phyloP scores from a whole-genome alignment of 2,888 invertebrate species.

The Tetropium fuscum region DNA sequence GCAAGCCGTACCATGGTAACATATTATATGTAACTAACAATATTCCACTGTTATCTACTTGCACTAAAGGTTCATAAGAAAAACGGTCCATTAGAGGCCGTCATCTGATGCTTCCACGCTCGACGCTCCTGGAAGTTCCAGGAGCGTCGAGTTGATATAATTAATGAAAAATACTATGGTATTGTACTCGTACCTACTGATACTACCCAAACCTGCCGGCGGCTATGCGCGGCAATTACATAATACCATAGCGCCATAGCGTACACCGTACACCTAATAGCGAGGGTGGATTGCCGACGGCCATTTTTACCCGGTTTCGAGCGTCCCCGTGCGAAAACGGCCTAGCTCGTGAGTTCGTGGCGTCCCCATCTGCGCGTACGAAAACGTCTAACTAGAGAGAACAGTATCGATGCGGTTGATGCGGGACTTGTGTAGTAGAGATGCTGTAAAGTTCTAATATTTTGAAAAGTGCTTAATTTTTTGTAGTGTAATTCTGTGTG shows the following conservation, averaged over 20 bases:
- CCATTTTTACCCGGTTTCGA: conserved; percentile 52
- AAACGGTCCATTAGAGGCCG: not conserved
- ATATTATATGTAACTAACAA: too few relatives aligned
- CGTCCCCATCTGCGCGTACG: conserved; percentile 51
- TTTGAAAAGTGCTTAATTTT: conserved; percentile 39
- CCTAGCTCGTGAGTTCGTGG: conserved; percentile 45
- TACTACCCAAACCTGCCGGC: conserved; percentile 6
- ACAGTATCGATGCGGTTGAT: conserved; percentile 52
- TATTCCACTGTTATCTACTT: too few relatives aligned
- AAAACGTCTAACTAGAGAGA: conserved; percentile 35
- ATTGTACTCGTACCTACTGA: too few relatives aligned
- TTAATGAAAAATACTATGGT: conserved; percentile 4
- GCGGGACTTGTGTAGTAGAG: conserved; percentile 53
- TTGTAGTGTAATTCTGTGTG: conserved; percentile 37
- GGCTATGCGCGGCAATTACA: conserved; percentile 33
- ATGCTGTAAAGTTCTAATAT: conserved; percentile 47
- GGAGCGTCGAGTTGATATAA: not conserved
- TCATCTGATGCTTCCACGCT: not conserved
- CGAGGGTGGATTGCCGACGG: conserved; percentile 54
- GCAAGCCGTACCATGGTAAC: too few relatives aligned
- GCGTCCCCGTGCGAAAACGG: conserved; percentile 35
- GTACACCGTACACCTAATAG: too few relatives aligned
- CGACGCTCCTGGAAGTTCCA: too few relatives aligned
- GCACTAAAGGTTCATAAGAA: too few relatives aligned
- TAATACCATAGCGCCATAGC: too few relatives aligned